phyloP scores from a whole-genome alignment of 1,140 invertebrate species.

The Grapholita molesta region DNA sequence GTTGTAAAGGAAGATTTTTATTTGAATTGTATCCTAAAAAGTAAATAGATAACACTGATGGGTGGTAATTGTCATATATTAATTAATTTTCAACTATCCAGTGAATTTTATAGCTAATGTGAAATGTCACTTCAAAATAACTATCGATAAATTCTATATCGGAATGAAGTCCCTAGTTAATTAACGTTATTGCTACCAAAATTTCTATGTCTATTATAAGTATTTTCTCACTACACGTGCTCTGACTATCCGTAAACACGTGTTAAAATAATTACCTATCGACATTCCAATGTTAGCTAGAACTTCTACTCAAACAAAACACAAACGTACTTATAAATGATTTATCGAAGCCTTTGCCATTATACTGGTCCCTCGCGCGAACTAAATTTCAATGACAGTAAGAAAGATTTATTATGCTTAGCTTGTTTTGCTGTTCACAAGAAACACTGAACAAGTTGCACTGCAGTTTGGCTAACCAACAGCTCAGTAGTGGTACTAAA shows the following conservation, averaged over 20 bases:
- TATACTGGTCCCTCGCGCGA: conserved; percentile 31
- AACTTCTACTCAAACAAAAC: conserved; percentile 27
- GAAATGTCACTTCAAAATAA: too few species aligned
- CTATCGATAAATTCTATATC: too few species aligned
- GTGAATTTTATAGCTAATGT: too few species aligned
- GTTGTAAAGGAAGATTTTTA: too few species aligned
- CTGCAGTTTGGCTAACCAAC: conserved; percentile 60
- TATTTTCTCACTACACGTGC: too few species aligned
- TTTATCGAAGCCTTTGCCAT: conserved; percentile 31
- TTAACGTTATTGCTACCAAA: too few species aligned
- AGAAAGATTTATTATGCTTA: conserved; percentile 60
- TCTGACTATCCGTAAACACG: not conserved
- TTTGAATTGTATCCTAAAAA: too few species aligned
- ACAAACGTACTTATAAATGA: conserved; percentile 41
- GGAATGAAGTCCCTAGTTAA: too few species aligned
- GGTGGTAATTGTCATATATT: too few species aligned
- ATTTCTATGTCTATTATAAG: too few species aligned
- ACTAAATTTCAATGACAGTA: conserved; percentile 68
- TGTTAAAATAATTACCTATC: not conserved
- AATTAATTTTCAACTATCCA: too few species aligned
- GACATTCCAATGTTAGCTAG: conserved; percentile 21
- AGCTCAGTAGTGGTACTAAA: conserved; percentile 54
- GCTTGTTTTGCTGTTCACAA: conserved; percentile 54
- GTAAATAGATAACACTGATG: too few species aligned
- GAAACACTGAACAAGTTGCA: conserved; percentile 55